Evolutionary conservation across 2,888 invertebrate genomes (phyloP), one percentile per base, ranked within the genome.

Genomic region (Drosophila parthenogenetica): DNA sequence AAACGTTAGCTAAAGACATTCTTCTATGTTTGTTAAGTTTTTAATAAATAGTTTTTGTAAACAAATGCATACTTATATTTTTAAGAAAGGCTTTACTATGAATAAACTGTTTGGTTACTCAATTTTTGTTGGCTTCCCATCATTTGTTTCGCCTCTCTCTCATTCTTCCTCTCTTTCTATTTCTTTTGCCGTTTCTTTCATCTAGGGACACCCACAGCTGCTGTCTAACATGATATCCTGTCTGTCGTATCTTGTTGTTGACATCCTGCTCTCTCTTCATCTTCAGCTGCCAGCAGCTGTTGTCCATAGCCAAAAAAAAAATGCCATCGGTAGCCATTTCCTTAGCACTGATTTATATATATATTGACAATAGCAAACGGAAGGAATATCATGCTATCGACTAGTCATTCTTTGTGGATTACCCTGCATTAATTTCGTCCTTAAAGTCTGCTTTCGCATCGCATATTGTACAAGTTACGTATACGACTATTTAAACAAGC

Each of bases 331-430:
- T 45, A 46, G 49, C 39, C 39, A 70, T 59, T 54, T 50, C 62
- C 50, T 59, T 29, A 11, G 42, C 39, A 39, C 46, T 75, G 69
- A 73, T 75, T 73, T 69, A 73, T 74, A 55, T 35, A 37, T 43
- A 54, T 39, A 58, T 55, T 43, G 57, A 54, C 50, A 68, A 49
- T 42, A 57, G 45, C 53, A 54, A 43, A 75, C 58, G 75, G 25
- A 55, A 62, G 19, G 42, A 22, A 57, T 16, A 14, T 10, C 29
- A 40, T 39, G 51, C 46, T 61, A 61, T 73, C 74, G 45, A 32
- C 19, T 48, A 22, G 43, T 35, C 14, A 43, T 74, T 40, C 51
- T 46, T 57, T 67, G 42, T 29, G 45, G 53, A 53, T 40, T 57
- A 17, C 32, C 37, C 50, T 5, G n/a, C 50, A 55, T 49, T 72